Evolutionary conservation across 1,140 invertebrate species (phyloP), one percentile per base, ranked within the genome.

Genomic region (Pogonognathellus flavescens): DNA sequence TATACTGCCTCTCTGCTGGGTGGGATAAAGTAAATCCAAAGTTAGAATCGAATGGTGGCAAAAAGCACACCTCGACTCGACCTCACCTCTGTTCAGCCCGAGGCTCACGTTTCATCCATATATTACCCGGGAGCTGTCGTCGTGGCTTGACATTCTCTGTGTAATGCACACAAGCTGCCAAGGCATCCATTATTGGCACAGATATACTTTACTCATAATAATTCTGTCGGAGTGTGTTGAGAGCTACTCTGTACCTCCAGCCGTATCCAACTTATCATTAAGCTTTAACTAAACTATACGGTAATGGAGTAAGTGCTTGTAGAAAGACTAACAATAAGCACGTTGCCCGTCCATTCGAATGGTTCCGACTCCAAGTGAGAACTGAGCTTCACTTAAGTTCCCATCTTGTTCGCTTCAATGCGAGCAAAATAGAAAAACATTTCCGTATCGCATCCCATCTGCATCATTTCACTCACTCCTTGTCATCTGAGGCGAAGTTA

Each of bases 371-470:
- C 31, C 31, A 41, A 41, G 31, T 41, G 31, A 41, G 31, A 41
- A 59, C 76, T 55, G 18, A 80, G 49, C 80, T 59, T 81, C 50
- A 59, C 80, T 81, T 81, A 55, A 81, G 20, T 59, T 81, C 55
- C 55, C 80, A 81, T 59, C 80, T 81, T 81, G 52, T 59, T 55
- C 50, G 18, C 25, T 55, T 81, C 52, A 20, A 53, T 81, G 84
- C n/a, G 31, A 81, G 55, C 53, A 81, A 81, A 81, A 81, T 81
- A 81, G 80, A 81, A 81, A 82, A 87, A 85, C 86, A 85, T 84
- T 87, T 87, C 86, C 86, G 86, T 82, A 87, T 87, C 84, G 76
- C 60, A 87, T 85, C 86, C 59, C 84, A 87, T 87, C 86, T 87
- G 86, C 86, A 87, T 85, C 86, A 87, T 87, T 87, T 87, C 84